Percentiles rank a stretch among this genome's conserved stretches.
Evolutionary conservation across 1,140 invertebrate genomes (phyloP).

Genomic region (Cepaea nemoralis): DNA sequence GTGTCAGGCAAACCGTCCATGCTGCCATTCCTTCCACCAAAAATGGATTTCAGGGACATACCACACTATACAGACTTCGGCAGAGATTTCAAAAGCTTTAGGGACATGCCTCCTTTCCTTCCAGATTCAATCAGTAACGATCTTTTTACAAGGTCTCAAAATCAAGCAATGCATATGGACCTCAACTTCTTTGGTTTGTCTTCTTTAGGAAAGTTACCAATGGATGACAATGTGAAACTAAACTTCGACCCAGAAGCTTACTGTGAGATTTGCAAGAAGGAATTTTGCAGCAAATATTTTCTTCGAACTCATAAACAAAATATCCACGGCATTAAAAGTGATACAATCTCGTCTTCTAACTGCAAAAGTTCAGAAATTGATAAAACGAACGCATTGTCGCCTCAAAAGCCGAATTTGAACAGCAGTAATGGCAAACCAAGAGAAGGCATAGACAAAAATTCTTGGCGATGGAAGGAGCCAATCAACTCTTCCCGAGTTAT

Average conservation of each 20-base stretch:
- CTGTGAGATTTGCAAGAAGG: conserved; percentile 79
- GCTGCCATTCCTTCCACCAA: conserved; percentile 27
- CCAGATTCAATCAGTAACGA: conserved; percentile 44
- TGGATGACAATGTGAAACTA: conserved; percentile 69
- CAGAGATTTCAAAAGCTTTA: conserved; percentile 40
- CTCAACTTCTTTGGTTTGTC: conserved; percentile 41
- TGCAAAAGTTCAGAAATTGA: conserved; percentile 40
- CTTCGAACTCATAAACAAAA: conserved; percentile 68
- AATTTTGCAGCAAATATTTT: conserved; percentile 76
- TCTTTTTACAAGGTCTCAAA: conserved; percentile 37
- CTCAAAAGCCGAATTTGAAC: conserved; percentile 29
- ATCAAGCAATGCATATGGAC: conserved; percentile 34
- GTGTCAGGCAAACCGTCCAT: conserved; percentile 41
- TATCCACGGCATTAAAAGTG: conserved; percentile 66
- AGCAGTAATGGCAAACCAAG: conserved; percentile 40
- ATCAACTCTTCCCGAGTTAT: conserved; percentile 84
- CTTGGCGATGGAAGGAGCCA: conserved; percentile 67
- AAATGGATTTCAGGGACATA: conserved; percentile 43
- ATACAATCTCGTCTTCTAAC: conserved; percentile 31
- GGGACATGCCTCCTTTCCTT: conserved; percentile 42
- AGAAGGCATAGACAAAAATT: conserved; percentile 53
- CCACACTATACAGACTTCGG: conserved; percentile 33
- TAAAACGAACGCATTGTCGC: conserved; percentile 19
- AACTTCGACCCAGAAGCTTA: conserved; percentile 89
- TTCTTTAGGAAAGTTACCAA: conserved; percentile 58